A percentile compares a stretch with the other conserved stretches of the same genome.
Evolutionary conservation across 1,140 invertebrate genomes (phyloP).

Genomic region (Psilanteris sp.): DNA sequence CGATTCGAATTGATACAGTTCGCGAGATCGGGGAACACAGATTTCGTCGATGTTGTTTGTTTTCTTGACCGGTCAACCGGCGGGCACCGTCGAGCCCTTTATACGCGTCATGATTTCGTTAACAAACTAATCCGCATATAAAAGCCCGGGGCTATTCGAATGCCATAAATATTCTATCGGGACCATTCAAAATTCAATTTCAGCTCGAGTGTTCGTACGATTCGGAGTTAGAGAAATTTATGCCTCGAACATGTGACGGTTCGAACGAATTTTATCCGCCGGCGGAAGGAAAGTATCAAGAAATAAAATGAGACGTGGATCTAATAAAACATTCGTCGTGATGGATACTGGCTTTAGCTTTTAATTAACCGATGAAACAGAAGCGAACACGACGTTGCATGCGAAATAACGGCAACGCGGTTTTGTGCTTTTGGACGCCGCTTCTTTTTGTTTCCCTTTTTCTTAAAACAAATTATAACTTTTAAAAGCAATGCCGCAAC

Average conservation of each 20-base stretch:
- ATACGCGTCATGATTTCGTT: conserved; percentile 9
- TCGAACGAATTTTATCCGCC: conserved; percentile 9
- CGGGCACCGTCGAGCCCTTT: no score
- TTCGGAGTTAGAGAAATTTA: conserved; percentile 24
- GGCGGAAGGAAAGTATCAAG: not conserved
- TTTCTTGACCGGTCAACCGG: no score
- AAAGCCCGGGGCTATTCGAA: not conserved
- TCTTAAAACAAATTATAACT: no score
- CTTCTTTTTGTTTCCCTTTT: no score
- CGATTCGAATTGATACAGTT: no score
- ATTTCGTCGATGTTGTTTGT: no score
- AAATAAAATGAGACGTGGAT: conserved; percentile 3
- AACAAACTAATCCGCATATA: conserved; percentile 11
- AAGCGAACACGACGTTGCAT: no score
- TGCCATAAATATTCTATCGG: conserved; percentile 26
- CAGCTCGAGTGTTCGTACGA: conserved; percentile 4
- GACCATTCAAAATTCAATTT: conserved; percentile 41
- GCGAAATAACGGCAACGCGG: no score
- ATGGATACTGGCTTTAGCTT: not conserved
- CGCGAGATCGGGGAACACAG: no score
- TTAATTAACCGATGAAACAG: conserved; percentile 2
- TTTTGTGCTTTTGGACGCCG: no score
- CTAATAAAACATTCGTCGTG: conserved; percentile 11
- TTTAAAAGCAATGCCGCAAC: no score
- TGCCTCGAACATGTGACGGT: conserved; percentile 29